Evolutionary conservation across 2,888 invertebrate species (phyloP), one percentile per base, ranked within the genome.

Genomic region (Subacronicta megacephala): DNA sequence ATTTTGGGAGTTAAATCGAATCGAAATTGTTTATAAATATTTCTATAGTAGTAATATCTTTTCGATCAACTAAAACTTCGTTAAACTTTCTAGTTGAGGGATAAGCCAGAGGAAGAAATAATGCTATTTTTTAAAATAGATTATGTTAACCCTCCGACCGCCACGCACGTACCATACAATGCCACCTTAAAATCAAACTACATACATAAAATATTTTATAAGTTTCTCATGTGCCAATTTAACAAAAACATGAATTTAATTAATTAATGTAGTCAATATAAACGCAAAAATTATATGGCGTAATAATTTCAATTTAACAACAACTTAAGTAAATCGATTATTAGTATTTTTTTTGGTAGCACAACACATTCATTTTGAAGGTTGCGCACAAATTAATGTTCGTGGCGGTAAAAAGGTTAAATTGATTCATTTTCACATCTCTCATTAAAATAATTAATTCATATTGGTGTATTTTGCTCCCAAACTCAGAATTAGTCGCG

Each of bases 401-500:
- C 71, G 71, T 66, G 65, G 72, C 35, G 72, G 66, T 70, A 20
- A 42, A 31, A 49, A 38, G 42, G 56, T 52, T 45, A 37, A 40
- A 38, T 18, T 29, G 9, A 5, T 6, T 10, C 26, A 29, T 33
- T n/a, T 16, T 12, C 35, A 36, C 9, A 15, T 17, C 29, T 45
- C 10, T 49, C 36, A 52, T 46, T 18, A 46, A 41, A 26, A 26
- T 26, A 26, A 26, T 10, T 5, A 41, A 20, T 26, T 46, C 10
- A 13, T 31, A 5, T n/a, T 41, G 52, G 52, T 47, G 23, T 52
- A 42, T 49, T 56, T 53, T 33, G 26, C 18, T 72, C 73, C 73
- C 76, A 73, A 73, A 55, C 75, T 73, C 73, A 73, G 73, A 75
- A 76, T 73, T 50, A 26, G 17, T 53, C 42, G 44, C 17, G 45